Percentiles rank a stretch among this genome's conserved stretches.
phyloP scores from a whole-genome alignment of 2,888 invertebrate species.

The Taphrorychus bicolor region DNA sequence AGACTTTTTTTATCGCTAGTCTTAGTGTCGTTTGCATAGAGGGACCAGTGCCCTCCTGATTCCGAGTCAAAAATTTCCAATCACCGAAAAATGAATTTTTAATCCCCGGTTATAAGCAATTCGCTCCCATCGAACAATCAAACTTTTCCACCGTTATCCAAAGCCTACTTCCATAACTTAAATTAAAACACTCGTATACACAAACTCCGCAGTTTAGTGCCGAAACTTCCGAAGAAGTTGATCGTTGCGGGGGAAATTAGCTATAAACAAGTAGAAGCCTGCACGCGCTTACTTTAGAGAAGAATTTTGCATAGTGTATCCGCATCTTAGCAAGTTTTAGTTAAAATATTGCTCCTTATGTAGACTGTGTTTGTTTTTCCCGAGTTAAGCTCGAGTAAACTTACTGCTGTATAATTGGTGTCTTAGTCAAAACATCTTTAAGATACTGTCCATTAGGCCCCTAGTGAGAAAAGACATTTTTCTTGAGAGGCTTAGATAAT shows the following conservation, averaged over 20 bases:
- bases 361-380: too few relatives aligned
- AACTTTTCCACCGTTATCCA: neutral
- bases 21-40: too few relatives aligned
- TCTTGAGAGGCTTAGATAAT: too few relatives aligned
- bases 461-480: too few relatives aligned
- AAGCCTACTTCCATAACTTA: conserved; percentile 10
- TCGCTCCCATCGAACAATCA: neutral
- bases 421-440: too few relatives aligned
- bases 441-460: too few relatives aligned
- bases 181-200: conserved; percentile 16
- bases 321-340: neutral
- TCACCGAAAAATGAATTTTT: neutral
- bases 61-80: too few relatives aligned
- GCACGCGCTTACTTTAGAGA: conserved; percentile 11
- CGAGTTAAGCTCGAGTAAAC: too few relatives aligned
- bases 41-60: too few relatives aligned
- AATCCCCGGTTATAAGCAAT: neutral
- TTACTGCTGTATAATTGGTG: too few relatives aligned
- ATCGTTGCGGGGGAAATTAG: conserved; percentile 46
- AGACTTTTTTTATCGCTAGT: too few relatives aligned
- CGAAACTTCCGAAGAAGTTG: conserved; percentile 43
- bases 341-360: neutral
- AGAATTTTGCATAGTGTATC: conserved; percentile 7
- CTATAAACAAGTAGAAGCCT: conserved; percentile 43
- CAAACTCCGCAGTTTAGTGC: conserved; percentile 13